phyloP scores from a whole-genome alignment of 2,888 invertebrate species.

The Lasius platythorax region DNA sequence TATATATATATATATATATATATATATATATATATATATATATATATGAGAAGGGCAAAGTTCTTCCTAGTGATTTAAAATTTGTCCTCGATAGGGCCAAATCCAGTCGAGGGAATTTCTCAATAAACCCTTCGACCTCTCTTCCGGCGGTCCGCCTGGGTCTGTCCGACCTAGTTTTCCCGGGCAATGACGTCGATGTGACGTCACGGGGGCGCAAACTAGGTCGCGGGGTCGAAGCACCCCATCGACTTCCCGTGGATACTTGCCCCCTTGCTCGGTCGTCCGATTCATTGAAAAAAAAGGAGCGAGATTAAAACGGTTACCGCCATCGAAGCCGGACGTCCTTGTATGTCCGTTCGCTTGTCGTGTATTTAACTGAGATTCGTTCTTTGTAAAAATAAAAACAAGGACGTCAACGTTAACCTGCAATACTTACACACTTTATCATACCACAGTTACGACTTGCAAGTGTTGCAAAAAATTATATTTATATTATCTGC shows the following conservation, averaged over 20 bases:
- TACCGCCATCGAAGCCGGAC: constrained; percentile 38
- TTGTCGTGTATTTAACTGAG: constrained; percentile 17
- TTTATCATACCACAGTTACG: neutral
- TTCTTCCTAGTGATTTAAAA: constrained; percentile 46
- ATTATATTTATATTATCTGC: neutral
- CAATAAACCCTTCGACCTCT: constrained; percentile 86
- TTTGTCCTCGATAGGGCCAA: constrained; percentile 62
- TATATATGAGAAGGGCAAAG: constrained; percentile 30
- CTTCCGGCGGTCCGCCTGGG: constrained; percentile 89
- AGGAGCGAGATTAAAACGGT: constrained; percentile 60
- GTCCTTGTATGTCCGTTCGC: neutral
- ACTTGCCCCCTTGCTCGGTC: constrained; percentile 64
- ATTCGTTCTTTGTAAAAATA: neutral
- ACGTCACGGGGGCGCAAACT: constrained; percentile 83
- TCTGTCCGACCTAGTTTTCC: constrained; percentile 90
- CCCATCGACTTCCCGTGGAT: constrained; percentile 71
- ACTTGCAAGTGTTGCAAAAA: neutral
- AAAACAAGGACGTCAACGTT: neutral
- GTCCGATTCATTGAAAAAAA: constrained; percentile 74
- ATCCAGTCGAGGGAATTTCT: constrained; percentile 80
- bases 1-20: constrained; percentile 30
- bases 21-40: neutral
- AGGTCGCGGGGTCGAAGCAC: constrained; percentile 84
- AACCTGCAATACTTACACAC: neutral
- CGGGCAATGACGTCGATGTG: constrained; percentile 86